Conservation (phyloP, 2,113 vertebrate species). For the Megaceryle torquata region DNA sequence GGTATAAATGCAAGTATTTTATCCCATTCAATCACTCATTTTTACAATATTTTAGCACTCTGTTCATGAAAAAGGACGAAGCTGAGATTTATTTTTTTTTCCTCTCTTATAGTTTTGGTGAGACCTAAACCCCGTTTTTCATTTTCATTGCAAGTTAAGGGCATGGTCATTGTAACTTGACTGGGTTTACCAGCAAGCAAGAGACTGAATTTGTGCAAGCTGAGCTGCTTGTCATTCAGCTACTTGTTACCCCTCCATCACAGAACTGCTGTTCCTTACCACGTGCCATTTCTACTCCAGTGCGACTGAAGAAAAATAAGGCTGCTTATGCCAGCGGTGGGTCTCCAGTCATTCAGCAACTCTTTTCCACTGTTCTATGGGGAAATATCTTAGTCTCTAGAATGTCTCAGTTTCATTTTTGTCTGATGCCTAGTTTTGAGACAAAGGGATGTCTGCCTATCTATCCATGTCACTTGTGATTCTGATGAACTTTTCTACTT, state of each 20-base stretch:
- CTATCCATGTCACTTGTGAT: background rate
- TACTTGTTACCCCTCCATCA: background rate
- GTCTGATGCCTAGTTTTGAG: background rate
- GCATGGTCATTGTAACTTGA: background rate
- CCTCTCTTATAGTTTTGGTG: background rate
- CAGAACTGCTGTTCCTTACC: background rate
- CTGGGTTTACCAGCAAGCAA: background rate
- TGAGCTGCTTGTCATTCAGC: background rate
- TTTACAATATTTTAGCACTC: background rate
- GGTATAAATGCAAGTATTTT: background rate
- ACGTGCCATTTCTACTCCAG: background rate
- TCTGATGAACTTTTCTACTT: background rate
- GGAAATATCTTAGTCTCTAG: background rate
- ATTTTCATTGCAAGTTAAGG: background rate
- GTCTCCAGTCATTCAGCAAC: background rate
- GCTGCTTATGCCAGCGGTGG: background rate
- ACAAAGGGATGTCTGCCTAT: background rate
- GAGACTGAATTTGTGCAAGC: background rate
- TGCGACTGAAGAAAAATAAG: background rate
- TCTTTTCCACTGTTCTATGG: background rate
- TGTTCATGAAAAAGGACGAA: background rate
- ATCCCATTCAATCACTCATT: background rate
- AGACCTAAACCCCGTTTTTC: background rate
- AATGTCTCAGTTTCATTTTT: background rate
- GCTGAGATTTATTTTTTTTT: background rate